Evolutionary conservation across 2,888 invertebrate genomes (phyloP), one percentile per base, ranked within the genome.

Genomic region (Tipula confusa): DNA sequence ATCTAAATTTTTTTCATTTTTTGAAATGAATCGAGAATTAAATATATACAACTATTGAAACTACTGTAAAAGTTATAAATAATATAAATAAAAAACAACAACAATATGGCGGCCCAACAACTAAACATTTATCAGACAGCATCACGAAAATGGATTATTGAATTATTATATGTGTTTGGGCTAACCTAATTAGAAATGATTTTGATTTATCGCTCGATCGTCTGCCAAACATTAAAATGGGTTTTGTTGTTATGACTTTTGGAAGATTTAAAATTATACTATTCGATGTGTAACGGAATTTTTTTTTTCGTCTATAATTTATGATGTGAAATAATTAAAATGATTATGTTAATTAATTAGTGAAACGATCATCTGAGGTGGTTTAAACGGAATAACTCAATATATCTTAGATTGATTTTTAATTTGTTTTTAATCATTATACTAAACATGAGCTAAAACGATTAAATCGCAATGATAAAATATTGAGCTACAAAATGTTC

Each of bases 131-230:
- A 64, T 15, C 43, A 15, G 15, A 43, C 43, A 64, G 24, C 15
- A 48, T 64, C 64, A 64, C 64, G 64, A 64, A 64, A 64, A 64
- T 64, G 64, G 64, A 64, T 64, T 64, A 64, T 64, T 64, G 64
- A 64, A 64, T 24, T 64, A 64, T 24, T 64, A 64, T 24, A 64
- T 64, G 24, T 64, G 64, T 64, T 64, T 64, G 18, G 64, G 64
- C 64, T 64, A 64, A 64, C 64, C 64, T 64, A 64, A 64, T 64
- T 64, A 64, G 64, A 24, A 24, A 24, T 1, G 64, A 64, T 24
- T 64, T 64, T 64, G 64, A 64, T 64, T 64, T 64, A 64, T 64
- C 24, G 64, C 2, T 64, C 24, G 24, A 18, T 64, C 24, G 24
- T 64, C 64, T 64, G 64, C 64, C 9, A 24, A 64, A 64, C 24